Conservation (phyloP, 2,113 vertebrate genomes). For the Rutilus rutilus region DNA sequence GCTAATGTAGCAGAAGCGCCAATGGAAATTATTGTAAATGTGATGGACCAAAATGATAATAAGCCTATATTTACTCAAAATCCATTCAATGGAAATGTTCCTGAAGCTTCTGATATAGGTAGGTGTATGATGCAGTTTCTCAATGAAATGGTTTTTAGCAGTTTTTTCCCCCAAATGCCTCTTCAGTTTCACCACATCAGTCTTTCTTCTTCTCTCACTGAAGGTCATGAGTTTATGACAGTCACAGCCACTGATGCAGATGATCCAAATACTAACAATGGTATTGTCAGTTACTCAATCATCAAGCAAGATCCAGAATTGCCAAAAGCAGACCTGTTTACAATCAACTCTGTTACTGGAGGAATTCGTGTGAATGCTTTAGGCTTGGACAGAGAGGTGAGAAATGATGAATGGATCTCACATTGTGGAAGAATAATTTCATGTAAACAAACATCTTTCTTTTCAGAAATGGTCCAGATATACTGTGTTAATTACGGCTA, state of each 20-base stretch:
- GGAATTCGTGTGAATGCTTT: no score
- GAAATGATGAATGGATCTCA: no score
- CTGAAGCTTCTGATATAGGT: conserved; percentile 68
- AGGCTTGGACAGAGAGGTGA: no score
- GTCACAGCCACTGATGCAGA: conserved; percentile 75
- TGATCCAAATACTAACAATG: conserved; percentile 53
- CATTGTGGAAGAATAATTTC: no score
- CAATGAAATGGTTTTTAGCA: not conserved
- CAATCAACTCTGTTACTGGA: no score
- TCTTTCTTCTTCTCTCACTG: not conserved
- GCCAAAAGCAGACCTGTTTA: no score
- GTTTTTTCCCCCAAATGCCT: not conserved
- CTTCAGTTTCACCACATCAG: conserved; percentile 55
- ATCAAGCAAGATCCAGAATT: no score
- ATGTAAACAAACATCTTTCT: no score
- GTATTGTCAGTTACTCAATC: no score
- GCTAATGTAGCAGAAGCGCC: not conserved
- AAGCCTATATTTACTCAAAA: conserved; percentile 64
- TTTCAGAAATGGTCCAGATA: no score
- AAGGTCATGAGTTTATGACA: conserved; percentile 78
- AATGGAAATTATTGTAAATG: not conserved
- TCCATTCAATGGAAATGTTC: conserved; percentile 66
- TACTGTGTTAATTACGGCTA: no score
- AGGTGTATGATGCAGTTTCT: conserved; percentile 65
- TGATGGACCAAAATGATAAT: conserved; percentile 76